Evolutionary conservation across 2,888 invertebrate genomes (phyloP), one percentile per base, ranked within the genome.

Genomic region (Orthonevra nobilis): DNA sequence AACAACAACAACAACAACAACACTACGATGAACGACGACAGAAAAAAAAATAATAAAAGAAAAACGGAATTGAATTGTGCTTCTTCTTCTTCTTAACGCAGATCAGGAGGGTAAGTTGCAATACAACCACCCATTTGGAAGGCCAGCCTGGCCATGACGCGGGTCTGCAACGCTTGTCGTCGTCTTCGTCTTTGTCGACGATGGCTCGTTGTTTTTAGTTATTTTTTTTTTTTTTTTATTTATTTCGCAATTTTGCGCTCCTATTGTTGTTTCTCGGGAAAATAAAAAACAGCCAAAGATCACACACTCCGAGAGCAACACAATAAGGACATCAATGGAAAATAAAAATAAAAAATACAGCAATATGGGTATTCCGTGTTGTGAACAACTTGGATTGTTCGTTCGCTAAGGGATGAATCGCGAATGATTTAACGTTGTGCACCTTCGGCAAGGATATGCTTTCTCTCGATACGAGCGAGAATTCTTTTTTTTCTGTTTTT

Each of bases 331-430:
- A n/a, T n/a, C n/a, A 60, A 15, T 12, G 19, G 19, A 28, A 32
- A 70, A 63, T 30, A 72, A 58, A 17, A 60, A 60, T 15, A 28
- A 50, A n/a, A 32, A 7, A 52, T 28, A 20, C 17, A 44, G 44
- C 14, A 40, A 30, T 32, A 19, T 66, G 34, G 54, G 7, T 54
- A 54, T 48, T 58, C 56, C 69, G 63, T 56, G 54, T 60, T 58
- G 28, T 50, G 68, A 61, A 48, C 74, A 69, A 63, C 61, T 30
- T 48, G 48, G 30, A 58, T 81, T 83, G 82, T 83, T 82, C 77
- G 81, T 83, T 83, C 81, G 81, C 81, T 83, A 83, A 83, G 83
- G 82, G 83, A 83, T 83, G 82, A 83, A 83, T 83, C 83, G 83
- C 83, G 83, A 83, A 83, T 83, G 83, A 83, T 82, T 82, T 82